Evolutionary conservation across 2,888 invertebrate species (phyloP).

Genomic region (Chelonus formosanus): DNA sequence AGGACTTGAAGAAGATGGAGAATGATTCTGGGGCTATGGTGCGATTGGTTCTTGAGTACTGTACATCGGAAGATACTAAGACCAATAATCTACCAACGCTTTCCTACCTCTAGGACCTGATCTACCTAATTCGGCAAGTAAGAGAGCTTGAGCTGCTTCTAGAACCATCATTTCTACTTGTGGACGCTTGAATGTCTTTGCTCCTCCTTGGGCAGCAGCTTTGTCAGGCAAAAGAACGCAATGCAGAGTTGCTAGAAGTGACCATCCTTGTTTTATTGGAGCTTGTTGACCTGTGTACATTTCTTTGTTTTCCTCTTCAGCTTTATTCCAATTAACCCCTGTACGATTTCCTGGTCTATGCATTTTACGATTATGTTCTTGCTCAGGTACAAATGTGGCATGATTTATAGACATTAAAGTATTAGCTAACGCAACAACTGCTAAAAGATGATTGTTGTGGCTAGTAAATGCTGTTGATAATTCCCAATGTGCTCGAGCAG

Average conservation of each 20-base stretch:
- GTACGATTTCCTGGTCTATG: slow-evolving; percentile 75
- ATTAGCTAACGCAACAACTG: slow-evolving; percentile 93
- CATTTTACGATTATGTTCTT: slow-evolving; percentile 81
- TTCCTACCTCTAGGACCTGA: slow-evolving; percentile 92
- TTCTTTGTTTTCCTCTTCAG: slow-evolving; percentile 85
- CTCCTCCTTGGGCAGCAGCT: slow-evolving; percentile 75
- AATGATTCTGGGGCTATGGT: slow-evolving; percentile 69
- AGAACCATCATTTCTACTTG: slow-evolving; percentile 97
- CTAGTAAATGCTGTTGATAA: slow-evolving; percentile 94
- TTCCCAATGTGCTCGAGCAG: slow-evolving; percentile 94
- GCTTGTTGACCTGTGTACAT: slow-evolving; percentile 86
- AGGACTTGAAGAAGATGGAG: slow-evolving; percentile 63
- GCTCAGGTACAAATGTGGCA: slow-evolving; percentile 90
- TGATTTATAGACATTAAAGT: slow-evolving; percentile 98
- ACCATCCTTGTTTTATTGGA: slow-evolving; percentile 98
- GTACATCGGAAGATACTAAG: slow-evolving; percentile 90
- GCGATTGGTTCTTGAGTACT: slow-evolving; percentile 82
- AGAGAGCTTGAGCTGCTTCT: slow-evolving; percentile 94
- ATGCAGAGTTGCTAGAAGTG: slow-evolving; percentile 92
- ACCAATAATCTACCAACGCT: slow-evolving; percentile 93
- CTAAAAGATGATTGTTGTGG: slow-evolving; percentile 95
- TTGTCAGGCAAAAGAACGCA: slow-evolving; percentile 96
- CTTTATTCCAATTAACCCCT: slow-evolving; percentile 74
- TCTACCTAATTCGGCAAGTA: slow-evolving; percentile 90
- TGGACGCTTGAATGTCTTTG: slow-evolving; percentile 88